phyloP scores from a whole-genome alignment of 1,140 invertebrate species.

The Cryptotermes secundus region DNA sequence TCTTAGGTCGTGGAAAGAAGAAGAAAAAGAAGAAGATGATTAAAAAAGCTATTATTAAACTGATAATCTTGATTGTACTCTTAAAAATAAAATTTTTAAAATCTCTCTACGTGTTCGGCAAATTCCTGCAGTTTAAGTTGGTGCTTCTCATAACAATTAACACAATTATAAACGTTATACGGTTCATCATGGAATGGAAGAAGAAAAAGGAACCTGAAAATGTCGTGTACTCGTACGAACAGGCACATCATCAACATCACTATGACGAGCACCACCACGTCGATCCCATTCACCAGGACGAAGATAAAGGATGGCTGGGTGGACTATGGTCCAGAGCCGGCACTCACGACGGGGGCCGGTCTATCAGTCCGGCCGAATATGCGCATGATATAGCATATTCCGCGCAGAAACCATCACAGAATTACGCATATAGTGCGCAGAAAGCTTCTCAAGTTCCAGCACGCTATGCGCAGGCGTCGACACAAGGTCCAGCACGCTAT shows the following conservation, averaged over 20 bases:
- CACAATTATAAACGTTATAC: neutral
- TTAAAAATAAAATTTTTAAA: neutral
- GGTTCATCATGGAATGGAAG: neutral
- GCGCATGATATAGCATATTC: neutral
- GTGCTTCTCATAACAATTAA: neutral
- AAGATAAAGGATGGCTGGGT: neutral
- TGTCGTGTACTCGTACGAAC: neutral
- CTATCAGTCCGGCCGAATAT: too few relatives aligned
- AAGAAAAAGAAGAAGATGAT: neutral
- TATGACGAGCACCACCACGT: neutral
- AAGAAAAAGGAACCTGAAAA: neutral
- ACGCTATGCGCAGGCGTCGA: too few relatives aligned
- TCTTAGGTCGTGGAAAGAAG: neutral
- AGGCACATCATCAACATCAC: neutral
- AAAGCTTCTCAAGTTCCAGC: too few relatives aligned
- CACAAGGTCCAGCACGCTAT: too few relatives aligned
- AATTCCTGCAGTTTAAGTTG: neutral
- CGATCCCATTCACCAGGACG: neutral
- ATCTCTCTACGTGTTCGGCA: neutral
- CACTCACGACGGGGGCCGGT: too few relatives aligned
- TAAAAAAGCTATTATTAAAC: neutral
- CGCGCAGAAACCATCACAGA: neutral
- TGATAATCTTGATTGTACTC: neutral
- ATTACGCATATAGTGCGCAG: neutral
- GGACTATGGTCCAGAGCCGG: neutral